Percentiles rank a stretch among this genome's conserved stretches.
Conservation (phyloP, 1,140 invertebrate species). For the Globodera rostochiensis region DNA sequence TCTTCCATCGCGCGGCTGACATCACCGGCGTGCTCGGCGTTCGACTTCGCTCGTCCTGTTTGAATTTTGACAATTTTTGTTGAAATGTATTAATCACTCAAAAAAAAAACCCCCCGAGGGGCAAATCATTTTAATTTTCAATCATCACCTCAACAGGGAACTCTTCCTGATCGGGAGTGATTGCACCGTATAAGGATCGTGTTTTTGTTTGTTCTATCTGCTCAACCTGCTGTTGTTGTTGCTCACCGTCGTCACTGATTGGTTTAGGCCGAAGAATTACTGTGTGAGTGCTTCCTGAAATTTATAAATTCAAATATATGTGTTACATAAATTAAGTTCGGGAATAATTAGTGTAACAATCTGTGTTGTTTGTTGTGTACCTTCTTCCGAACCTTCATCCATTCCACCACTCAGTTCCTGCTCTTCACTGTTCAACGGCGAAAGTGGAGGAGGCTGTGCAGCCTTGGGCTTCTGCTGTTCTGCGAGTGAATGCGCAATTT, state of each 20-base stretch:
- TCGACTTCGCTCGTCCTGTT: not conserved
- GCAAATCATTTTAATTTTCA: not conserved
- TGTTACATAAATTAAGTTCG: too few relatives aligned
- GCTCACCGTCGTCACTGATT: conserved; percentile 16
- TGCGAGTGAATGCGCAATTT: not conserved
- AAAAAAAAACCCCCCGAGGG: too few relatives aligned
- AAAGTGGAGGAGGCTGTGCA: not conserved
- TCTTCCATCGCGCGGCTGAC: conserved; percentile 20
- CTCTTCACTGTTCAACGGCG: conserved; percentile 4
- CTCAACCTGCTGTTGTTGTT: not conserved
- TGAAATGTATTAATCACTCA: too few relatives aligned
- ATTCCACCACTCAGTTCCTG: not conserved
- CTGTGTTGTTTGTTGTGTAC: not conserved
- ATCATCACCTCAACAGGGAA: not conserved
- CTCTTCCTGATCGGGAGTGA: conserved; percentile 7
- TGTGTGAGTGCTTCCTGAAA: conserved; percentile 17
- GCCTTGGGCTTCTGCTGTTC: not conserved
- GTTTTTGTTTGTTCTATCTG: not conserved
- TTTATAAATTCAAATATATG: too few relatives aligned
- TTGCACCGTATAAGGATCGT: conserved; percentile 13
- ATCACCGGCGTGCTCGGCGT: conserved; percentile 23
- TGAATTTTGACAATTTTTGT: too few relatives aligned
- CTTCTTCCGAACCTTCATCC: not conserved
- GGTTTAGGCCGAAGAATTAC: conserved; percentile 15
- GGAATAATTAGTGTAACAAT: not conserved